These are phyloP conservation scores for Eristalinus aeneus DNA, from an alignment of 2,888 invertebrate genomes.

Conservation along the genomic window DNA sequence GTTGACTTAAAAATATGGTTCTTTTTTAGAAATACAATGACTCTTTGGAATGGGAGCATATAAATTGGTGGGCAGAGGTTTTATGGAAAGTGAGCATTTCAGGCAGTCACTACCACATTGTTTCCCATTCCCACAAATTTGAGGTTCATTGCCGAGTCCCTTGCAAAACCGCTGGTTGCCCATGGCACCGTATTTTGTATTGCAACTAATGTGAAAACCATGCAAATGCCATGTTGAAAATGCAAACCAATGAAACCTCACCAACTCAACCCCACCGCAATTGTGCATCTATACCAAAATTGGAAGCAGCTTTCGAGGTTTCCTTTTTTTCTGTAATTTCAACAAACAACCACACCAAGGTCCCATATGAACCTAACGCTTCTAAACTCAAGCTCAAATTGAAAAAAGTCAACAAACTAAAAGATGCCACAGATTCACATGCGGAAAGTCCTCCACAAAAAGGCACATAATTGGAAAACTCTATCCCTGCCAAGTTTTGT, in stretches of 20 bases:
- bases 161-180: not conserved
- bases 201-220: not conserved
- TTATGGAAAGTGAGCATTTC: not conserved
- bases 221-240: not conserved
- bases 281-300: not conserved
- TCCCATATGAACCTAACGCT: not conserved
- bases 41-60: not conserved
- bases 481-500: conserved; percentile 51
- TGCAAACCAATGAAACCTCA: not conserved
- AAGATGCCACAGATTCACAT: conserved; percentile 35
- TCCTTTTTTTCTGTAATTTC: not conserved
- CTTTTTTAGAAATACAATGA: not conserved
- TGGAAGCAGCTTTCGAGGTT: not conserved
- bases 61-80: not conserved
- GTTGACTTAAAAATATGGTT: not conserved
- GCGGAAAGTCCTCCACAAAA: conserved; percentile 50
- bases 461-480: conserved; percentile 68
- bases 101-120: not conserved
- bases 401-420: conserved; percentile 51
- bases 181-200: not conserved
- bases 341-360: conserved; percentile 17
- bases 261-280: not conserved
- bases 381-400: conserved; percentile 39
- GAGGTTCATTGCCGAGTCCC: not conserved
- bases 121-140: not conserved